phyloP scores from a whole-genome alignment of 2,888 invertebrate genomes.

The Deilephila elpenor region DNA sequence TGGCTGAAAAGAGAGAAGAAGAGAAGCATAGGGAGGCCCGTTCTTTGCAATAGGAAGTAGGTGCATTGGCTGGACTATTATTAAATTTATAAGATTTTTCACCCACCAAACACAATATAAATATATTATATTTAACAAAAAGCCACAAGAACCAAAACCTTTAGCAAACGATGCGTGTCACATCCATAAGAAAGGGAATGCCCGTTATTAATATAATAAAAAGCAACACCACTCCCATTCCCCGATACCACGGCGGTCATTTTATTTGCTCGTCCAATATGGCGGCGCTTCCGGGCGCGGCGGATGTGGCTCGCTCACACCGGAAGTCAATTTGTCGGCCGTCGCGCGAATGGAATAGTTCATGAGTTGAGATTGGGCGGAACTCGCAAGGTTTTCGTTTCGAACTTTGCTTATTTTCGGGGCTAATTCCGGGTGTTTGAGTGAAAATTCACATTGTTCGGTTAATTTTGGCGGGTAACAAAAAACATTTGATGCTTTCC shows the following conservation, averaged over 20 bases:
- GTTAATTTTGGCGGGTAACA: not conserved
- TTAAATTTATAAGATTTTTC: too few relatives aligned
- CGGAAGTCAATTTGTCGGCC: conserved; percentile 58
- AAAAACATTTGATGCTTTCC: not conserved
- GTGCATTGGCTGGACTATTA: too few relatives aligned
- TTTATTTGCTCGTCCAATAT: conserved; percentile 45
- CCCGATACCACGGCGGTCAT: conserved; percentile 22
- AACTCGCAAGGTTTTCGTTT: conserved; percentile 24
- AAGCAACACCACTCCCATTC: conserved; percentile 28
- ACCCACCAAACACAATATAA: too few relatives aligned
- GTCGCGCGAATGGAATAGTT: conserved; percentile 48
- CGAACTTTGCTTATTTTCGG: not conserved
- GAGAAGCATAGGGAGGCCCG: too few relatives aligned
- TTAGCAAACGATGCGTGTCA: not conserved
- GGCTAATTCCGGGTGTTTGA: not conserved
- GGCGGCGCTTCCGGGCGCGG: conserved; percentile 51
- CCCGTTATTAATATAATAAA: conserved; percentile 10
- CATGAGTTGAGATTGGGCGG: conserved; percentile 38
- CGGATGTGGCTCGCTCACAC: conserved; percentile 56
- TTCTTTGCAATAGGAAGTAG: too few relatives aligned
- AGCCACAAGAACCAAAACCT: not conserved
- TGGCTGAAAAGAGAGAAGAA: too few relatives aligned
- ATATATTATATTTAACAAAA: too few relatives aligned
- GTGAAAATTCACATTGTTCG: not conserved
- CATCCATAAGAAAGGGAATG: not conserved